Evolutionary conservation across 1,140 invertebrate genomes (phyloP).

Genomic region (Lordiphosa mommai): DNA sequence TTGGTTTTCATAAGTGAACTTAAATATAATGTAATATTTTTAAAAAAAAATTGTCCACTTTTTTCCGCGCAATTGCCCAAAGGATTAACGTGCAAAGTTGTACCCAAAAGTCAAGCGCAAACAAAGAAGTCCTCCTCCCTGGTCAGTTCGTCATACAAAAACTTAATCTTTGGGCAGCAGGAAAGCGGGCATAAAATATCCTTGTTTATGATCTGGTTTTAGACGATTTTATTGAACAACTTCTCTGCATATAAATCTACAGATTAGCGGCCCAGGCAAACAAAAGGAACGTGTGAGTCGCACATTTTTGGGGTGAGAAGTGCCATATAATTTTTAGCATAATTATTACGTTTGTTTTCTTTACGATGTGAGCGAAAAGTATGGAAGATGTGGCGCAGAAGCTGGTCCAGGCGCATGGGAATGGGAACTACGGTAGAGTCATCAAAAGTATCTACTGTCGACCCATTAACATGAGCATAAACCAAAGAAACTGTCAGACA

Average conservation of each 20-base stretch:
- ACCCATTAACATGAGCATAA: constrained; percentile 50
- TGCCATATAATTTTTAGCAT: constrained; percentile 77
- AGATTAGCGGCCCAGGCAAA: constrained; percentile 63
- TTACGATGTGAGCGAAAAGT: constrained; percentile 47
- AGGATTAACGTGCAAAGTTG: too few species aligned
- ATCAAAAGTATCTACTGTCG: constrained; percentile 12
- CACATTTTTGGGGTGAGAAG: constrained; percentile 59
- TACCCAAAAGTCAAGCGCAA: not conserved
- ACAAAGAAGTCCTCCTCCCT: constrained; percentile 13
- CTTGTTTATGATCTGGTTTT: constrained; percentile 77
- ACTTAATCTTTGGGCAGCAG: constrained; percentile 48
- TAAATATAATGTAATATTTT: too few species aligned
- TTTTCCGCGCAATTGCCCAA: too few species aligned
- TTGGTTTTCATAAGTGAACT: too few species aligned
- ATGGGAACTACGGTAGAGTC: constrained; percentile 11
- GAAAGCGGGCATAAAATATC: constrained; percentile 66
- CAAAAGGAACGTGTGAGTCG: constrained; percentile 21
- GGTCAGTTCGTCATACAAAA: constrained; percentile 35
- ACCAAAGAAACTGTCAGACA: constrained; percentile 31
- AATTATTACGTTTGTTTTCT: constrained; percentile 76
- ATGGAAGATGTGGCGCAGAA: constrained; percentile 33
- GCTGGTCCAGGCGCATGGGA: constrained; percentile 16
- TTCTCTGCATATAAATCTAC: constrained; percentile 78
- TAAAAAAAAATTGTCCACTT: too few species aligned
- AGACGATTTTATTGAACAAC: constrained; percentile 79